Evolutionary conservation across 1,140 invertebrate genomes (phyloP).

Genomic region (Akabosia matsudoensis): DNA sequence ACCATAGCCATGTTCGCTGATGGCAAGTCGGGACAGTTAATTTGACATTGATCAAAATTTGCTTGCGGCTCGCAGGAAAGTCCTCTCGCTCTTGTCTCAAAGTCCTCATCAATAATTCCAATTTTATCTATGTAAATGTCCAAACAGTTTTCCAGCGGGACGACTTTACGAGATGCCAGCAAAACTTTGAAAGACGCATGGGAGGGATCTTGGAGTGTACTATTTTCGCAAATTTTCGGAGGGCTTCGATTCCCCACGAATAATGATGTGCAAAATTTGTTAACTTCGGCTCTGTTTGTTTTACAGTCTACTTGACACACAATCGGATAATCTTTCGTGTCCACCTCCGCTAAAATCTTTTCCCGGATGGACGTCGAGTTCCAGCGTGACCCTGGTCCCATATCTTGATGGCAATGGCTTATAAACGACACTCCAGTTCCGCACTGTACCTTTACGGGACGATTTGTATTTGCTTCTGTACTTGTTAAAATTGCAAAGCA

Average conservation of each 20-base stretch:
- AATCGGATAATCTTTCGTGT: not conserved
- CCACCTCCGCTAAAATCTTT: not conserved
- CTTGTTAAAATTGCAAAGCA: not conserved
- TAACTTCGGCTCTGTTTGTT: not conserved
- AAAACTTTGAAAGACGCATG: not conserved
- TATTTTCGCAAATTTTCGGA: not conserved
- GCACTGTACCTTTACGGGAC: not conserved
- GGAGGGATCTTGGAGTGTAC: not conserved
- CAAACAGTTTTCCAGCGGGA: not conserved
- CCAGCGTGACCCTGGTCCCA: not conserved
- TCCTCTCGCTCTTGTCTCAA: not conserved
- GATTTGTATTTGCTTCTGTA: not conserved
- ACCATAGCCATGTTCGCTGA: not conserved
- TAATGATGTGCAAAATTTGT: not conserved
- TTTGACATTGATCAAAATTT: not conserved
- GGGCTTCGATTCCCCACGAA: not conserved
- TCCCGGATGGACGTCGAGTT: not conserved
- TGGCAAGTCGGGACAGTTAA: not conserved
- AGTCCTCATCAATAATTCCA: not conserved
- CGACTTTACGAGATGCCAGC: not conserved
- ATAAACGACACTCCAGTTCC: conserved; percentile 1
- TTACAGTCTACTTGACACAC: not conserved
- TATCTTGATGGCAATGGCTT: not conserved
- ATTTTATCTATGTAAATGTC: not conserved
- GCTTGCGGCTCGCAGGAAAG: not conserved